A percentile compares a stretch with the other conserved stretches of the same genome.
Conservation (phyloP, 1,140 invertebrate genomes). For the Drosophila pandora region DNA sequence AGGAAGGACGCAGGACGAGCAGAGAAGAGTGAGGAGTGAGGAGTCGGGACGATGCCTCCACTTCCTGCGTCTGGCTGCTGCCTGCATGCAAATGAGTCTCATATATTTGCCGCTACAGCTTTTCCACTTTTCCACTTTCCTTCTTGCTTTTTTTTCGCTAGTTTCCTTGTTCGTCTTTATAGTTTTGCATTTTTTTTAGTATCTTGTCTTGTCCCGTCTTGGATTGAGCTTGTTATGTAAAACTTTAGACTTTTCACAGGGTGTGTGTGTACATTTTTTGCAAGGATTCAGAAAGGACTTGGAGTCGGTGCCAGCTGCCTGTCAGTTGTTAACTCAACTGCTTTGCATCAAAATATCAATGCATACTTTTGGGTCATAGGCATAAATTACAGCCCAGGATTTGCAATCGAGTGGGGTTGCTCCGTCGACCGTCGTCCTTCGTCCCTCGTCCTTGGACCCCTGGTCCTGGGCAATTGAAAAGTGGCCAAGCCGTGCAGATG, state of each 20-base stretch:
- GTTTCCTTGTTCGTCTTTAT: slow-evolving; percentile 5
- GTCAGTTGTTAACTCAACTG: slow-evolving; percentile 69
- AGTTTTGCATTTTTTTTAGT: slow-evolving; percentile 9
- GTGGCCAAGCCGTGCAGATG: slow-evolving; percentile 4
- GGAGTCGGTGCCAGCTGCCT: slow-evolving; percentile 38
- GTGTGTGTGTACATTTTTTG: slow-evolving; percentile 3
- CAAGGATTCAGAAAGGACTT: slow-evolving; percentile 5
- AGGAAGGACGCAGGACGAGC: background rate
- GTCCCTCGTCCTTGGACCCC: background rate
- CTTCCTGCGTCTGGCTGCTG: slow-evolving; percentile 34
- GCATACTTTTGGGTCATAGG: slow-evolving; percentile 58
- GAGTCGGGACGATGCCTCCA: slow-evolving; percentile 9
- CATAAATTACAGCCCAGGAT: slow-evolving; percentile 61
- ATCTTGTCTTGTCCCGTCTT: slow-evolving; percentile 45
- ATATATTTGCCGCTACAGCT: slow-evolving; percentile 56
- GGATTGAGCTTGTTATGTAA: slow-evolving; percentile 63
- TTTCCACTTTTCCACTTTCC: slow-evolving; percentile 2
- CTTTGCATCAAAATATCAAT: slow-evolving; percentile 80
- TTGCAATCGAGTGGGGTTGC: slow-evolving; percentile 13
- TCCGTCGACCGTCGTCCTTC: background rate
- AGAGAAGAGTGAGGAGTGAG: no score
- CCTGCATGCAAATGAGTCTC: slow-evolving; percentile 73
- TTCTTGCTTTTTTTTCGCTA: slow-evolving; percentile 15
- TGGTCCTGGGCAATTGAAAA: background rate
- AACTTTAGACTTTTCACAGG: slow-evolving; percentile 57